Evolutionary conservation across 2,797 vertebrate species (phyloP).

Genomic region (Sebastiscus tertius): DNA sequence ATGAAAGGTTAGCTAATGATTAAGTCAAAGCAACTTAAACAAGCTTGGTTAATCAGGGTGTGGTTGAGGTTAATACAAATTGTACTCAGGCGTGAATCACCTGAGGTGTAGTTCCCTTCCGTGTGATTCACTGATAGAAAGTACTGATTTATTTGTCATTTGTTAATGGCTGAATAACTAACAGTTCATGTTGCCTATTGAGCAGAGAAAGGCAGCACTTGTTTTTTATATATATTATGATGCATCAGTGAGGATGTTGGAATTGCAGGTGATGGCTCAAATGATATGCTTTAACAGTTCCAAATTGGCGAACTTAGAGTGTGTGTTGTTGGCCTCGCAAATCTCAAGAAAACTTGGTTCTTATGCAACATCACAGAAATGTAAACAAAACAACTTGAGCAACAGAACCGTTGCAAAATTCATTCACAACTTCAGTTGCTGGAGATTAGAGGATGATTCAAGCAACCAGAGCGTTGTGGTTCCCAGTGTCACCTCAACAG

Average conservation of each 20-base stretch:
- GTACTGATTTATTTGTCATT: not conserved
- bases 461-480: not conserved
- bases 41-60: slow-evolving; percentile 32
- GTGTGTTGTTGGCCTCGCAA: not conserved
- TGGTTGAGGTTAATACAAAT: slow-evolving; percentile 14
- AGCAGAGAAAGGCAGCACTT: not conserved
- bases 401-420: slow-evolving; percentile 29
- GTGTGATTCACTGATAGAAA: slow-evolving; percentile 3
- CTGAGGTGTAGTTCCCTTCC: not conserved
- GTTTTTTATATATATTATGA: not conserved
- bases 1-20: slow-evolving; percentile 42
- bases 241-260: too few relatives aligned
- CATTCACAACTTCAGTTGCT: not conserved
- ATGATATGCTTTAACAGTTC: not conserved
- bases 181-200: not conserved
- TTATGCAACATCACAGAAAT: slow-evolving; percentile 26
- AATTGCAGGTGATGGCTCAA: not conserved
- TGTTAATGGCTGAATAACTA: not conserved
- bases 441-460: slow-evolving; percentile 33
- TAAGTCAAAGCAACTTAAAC: slow-evolving; percentile 22
- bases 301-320: not conserved
- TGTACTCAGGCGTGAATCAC: slow-evolving; percentile 17
- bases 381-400: slow-evolving; percentile 45
- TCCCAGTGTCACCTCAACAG: slow-evolving; percentile 1
- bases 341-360: slow-evolving; percentile 8